Percentiles rank a stretch among this genome's conserved stretches.
Evolutionary conservation across 2,797 vertebrate species (phyloP).

Genomic region (Paratrypauchen microcephalus): DNA sequence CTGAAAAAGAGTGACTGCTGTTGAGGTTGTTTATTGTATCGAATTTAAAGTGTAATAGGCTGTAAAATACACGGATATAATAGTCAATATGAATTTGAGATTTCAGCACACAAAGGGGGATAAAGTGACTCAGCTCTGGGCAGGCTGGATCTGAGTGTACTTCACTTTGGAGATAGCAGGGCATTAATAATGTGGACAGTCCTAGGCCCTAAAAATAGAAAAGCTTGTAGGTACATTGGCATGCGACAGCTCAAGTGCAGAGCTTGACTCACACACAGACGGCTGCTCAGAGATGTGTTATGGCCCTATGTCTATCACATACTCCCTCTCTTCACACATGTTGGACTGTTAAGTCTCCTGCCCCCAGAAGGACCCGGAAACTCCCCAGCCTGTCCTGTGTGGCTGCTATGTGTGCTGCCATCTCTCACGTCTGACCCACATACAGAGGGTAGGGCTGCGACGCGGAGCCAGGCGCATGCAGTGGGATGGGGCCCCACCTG

Average conservation of each 20-base stretch:
- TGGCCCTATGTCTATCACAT: conserved; percentile 43
- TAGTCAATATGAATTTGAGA: not conserved
- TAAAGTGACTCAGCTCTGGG: conserved; percentile 7
- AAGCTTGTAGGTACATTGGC: conserved; percentile 41
- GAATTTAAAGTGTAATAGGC: too few relatives aligned
- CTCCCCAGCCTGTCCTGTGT: conserved; percentile 12
- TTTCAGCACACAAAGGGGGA: not conserved
- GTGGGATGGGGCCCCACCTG: conserved; percentile 62
- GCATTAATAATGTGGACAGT: conserved; percentile 33
- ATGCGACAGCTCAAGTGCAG: conserved; percentile 17
- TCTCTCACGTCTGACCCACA: conserved; percentile 50
- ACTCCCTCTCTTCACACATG: conserved; percentile 20
- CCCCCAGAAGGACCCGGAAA: conserved; percentile 24
- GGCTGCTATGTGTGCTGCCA: conserved; percentile 22
- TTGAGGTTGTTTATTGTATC: too few relatives aligned
- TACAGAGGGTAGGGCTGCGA: conserved; percentile 39
- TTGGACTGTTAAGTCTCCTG: conserved; percentile 29
- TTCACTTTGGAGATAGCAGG: conserved; percentile 2
- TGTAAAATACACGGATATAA: not conserved
- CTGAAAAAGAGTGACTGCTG: too few relatives aligned
- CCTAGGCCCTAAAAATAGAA: conserved; percentile 53
- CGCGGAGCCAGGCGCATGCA: conserved; percentile 36
- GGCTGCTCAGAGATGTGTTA: conserved; percentile 32
- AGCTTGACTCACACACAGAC: conserved; percentile 57
- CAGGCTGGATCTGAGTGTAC: conserved; percentile 32